Base-by-base conservation (phyloP, 2,888 invertebrate species). In the Apodemia zela region DNA sequence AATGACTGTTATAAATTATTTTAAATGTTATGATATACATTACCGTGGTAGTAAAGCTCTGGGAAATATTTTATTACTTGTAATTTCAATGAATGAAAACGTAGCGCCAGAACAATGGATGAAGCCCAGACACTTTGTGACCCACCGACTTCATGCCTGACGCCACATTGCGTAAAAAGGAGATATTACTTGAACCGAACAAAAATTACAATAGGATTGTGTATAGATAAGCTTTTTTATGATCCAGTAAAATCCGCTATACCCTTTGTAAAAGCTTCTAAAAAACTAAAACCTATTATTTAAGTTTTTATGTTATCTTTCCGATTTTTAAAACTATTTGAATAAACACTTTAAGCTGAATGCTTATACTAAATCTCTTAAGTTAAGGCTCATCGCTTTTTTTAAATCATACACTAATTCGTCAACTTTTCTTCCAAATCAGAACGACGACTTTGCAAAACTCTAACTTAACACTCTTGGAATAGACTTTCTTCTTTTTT, bases 161-260 rank as follows among this genome's bases (percentile, higher is more conserved):
- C 51, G 51, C 21, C 51, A 10, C 2, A 13, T 51, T 51, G 51
- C 51, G 51, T 51, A 51, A 51, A 51, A 51, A 51, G 51, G 21
- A 13, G 13, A 51, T 49, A 49, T 49, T 21, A 25, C 18, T 15
- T 15, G 15, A 42, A 42, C 13, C 42, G 5, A 15, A 42, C 13
- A 5, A 51, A 51, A 11, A n/a, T 10, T 2, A 51, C 51, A 51
- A 51, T 51, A 51, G 51, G 51, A 51, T 25, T 25, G 21, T 25
- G 21, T 51, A 51, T 51, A 51, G 51, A 54, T 54, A 54, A 54
- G 25, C 54, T 25, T 54, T 54, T 42, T 54, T 54, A 54, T 54
- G 3, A 25, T 54, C 25, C 54, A 54, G 15, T 15, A 25, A 54
- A 54, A 54, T 54, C 54, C 54, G 5, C 18, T 13, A 21, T 2